phyloP scores from a whole-genome alignment of 2,797 vertebrate species.

The Iguana delicatissima region DNA sequence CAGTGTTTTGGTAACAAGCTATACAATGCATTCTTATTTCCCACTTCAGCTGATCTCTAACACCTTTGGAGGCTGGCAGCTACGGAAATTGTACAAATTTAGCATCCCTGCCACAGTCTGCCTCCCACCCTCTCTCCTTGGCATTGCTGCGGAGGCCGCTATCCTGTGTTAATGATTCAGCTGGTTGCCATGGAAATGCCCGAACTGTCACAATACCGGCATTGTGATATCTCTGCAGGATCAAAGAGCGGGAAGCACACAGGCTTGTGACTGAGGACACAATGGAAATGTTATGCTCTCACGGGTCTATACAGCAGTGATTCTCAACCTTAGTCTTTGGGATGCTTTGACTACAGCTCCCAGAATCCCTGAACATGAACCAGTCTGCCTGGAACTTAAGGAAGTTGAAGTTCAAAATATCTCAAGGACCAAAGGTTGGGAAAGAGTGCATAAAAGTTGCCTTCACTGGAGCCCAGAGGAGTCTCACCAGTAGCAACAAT shows the following conservation, averaged over 20 bases:
- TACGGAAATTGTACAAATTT: constrained; percentile 21
- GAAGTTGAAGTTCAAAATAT: not conserved
- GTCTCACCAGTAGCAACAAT: constrained; percentile 45
- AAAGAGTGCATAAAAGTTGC: constrained; percentile 25
- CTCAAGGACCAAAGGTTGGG: not conserved
- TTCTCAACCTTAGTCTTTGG: not conserved
- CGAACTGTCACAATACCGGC: constrained; percentile 46
- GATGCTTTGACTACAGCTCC: not conserved
- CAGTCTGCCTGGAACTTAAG: not conserved
- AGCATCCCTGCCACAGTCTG: not conserved
- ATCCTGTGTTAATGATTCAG: constrained; percentile 56
- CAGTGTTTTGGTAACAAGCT: not conserved
- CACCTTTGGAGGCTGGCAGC: not conserved
- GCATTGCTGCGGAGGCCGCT: constrained; percentile 55
- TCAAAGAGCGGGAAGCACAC: constrained; percentile 59
- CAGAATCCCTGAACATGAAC: not conserved
- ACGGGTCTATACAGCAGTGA: constrained; percentile 44
- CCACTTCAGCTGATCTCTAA: not conserved
- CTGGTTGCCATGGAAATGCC: constrained; percentile 73
- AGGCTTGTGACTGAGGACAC: constrained; percentile 55
- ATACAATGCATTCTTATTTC: not conserved
- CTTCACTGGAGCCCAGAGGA: constrained; percentile 53
- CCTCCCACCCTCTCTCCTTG: constrained; percentile 25
- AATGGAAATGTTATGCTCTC: constrained; percentile 59
- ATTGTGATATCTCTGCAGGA: constrained; percentile 67